Conservation (phyloP, 2,797 vertebrate genomes). For the Todus mexicanus region DNA sequence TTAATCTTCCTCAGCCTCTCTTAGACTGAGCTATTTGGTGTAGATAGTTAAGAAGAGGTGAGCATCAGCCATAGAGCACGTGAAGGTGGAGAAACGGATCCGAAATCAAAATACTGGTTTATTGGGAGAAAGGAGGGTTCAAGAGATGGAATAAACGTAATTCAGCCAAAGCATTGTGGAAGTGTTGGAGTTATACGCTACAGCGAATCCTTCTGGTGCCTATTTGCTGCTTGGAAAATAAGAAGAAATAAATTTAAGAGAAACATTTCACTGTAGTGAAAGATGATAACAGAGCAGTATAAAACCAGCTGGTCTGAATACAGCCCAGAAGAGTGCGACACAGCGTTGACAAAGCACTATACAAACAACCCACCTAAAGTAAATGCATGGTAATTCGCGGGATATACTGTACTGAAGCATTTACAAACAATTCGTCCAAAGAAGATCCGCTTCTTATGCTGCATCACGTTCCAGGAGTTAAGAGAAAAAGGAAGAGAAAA, state of each 20-base stretch:
- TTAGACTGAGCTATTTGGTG: background rate
- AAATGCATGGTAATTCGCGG: background rate
- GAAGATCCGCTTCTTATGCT: background rate
- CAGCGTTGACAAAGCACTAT: background rate
- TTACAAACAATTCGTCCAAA: background rate
- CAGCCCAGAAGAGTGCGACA: background rate
- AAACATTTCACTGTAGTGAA: background rate
- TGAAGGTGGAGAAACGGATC: background rate
- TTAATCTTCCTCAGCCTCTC: background rate
- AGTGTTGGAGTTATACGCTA: background rate
- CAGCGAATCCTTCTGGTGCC: background rate
- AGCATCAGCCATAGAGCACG: background rate
- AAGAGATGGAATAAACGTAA: background rate
- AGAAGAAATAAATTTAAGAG: background rate
- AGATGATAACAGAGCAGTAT: background rate
- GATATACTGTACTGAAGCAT: background rate
- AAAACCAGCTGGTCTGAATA: background rate
- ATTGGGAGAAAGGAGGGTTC: background rate
- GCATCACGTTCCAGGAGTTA: background rate
- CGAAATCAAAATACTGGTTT: background rate
- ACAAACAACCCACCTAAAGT: background rate
- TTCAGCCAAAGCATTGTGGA: background rate
- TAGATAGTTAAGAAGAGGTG: background rate
- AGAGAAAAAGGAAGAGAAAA: background rate
- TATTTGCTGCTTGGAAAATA: background rate